Evolutionary conservation across 2,113 vertebrate species (phyloP).

Genomic region (Protobothrops mucrosquamatus): DNA sequence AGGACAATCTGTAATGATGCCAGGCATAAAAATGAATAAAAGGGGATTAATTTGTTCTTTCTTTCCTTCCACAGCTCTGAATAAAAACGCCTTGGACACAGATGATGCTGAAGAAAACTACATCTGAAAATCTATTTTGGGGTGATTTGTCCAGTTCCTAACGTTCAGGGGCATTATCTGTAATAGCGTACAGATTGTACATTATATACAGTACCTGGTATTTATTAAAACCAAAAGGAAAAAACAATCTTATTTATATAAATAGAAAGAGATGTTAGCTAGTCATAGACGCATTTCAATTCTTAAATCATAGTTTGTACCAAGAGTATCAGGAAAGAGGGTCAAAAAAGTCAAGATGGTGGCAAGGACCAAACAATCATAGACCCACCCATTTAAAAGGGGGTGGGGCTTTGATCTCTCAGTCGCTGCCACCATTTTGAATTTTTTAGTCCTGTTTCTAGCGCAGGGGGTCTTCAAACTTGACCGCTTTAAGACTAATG

Average conservation of each 20-base stretch:
- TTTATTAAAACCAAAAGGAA: slow-evolving; percentile 84
- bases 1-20: background rate
- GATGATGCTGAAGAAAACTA: slow-evolving; percentile 81
- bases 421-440: background rate
- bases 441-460: background rate
- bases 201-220: slow-evolving; percentile 82
- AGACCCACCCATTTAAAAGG: background rate
- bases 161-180: slow-evolving; percentile 73
- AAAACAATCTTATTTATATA: slow-evolving; percentile 76
- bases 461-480: no score
- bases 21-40: background rate
- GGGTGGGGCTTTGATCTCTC: background rate
- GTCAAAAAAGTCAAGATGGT: background rate
- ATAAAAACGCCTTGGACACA: slow-evolving; percentile 62
- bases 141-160: background rate
- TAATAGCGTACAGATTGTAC: slow-evolving; percentile 88
- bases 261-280: slow-evolving; percentile 43
- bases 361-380: background rate
- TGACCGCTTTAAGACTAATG: no score
- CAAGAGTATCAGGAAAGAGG: background rate
- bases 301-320: background rate
- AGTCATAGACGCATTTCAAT: background rate
- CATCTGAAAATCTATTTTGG: slow-evolving; percentile 55
- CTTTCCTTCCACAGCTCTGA: slow-evolving; percentile 60
- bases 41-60: accelerated